Evolutionary conservation across 2,888 invertebrate species (phyloP).

Genomic region (Rotaria macrura): DNA sequence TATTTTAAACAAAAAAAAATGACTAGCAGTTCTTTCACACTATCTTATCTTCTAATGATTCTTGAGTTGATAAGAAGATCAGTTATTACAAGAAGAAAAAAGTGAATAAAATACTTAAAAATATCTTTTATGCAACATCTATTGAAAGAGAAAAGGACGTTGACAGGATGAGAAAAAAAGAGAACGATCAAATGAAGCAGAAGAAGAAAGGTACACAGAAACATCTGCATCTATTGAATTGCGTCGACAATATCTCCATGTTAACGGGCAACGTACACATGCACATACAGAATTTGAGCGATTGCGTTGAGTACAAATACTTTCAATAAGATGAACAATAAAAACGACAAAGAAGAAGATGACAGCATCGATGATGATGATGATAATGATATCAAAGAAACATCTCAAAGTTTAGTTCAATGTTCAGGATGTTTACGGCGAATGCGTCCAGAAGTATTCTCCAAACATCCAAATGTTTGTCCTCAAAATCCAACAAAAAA

Average conservation of each 20-base stretch:
- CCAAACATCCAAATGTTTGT: background rate
- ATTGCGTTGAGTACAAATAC: background rate
- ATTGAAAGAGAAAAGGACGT: background rate
- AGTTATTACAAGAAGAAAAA: background rate
- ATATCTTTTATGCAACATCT: background rate
- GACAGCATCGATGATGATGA: background rate
- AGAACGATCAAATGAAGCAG: background rate
- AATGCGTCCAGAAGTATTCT: background rate
- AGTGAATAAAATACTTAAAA: background rate
- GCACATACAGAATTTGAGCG: background rate
- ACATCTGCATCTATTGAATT: background rate
- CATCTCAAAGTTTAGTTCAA: background rate
- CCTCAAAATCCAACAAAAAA: background rate
- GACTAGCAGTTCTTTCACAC: background rate
- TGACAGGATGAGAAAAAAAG: background rate
- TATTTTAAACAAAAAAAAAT: too few species aligned
- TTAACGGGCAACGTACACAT: background rate
- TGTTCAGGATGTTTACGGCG: background rate
- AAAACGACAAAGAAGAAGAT: background rate
- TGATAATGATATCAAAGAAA: background rate
- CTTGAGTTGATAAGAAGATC: background rate
- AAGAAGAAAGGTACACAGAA: background rate
- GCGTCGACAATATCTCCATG: conserved; percentile 3
- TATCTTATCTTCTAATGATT: background rate
- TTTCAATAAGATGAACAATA: background rate